Evolutionary conservation across 2,113 vertebrate genomes (phyloP), one percentile per base, ranked within the genome.

Genomic region (Poeciliopsis prolifica): DNA sequence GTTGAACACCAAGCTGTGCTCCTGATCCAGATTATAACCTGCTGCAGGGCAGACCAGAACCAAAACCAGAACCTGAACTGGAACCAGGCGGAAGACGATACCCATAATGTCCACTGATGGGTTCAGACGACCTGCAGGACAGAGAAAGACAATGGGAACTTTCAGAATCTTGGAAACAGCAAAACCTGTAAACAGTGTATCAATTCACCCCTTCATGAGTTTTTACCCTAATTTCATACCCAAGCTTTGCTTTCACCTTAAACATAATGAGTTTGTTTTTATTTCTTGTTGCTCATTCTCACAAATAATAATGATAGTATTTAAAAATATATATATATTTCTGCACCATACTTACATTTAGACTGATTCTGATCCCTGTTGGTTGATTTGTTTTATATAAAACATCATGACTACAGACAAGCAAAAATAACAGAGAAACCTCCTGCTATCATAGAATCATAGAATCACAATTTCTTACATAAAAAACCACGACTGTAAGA

Each of bases 11-110:
- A 97, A 75, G 37, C 94, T 86, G 82, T 93, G 92, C 9, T 93
- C 86, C 3, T 93, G 88, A 92, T 98, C 97, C 87, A 99, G 74
- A 86, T 93, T 98, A 92, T 98, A 99, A 69, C 92, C 82, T 62
- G 63, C 79, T 9, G 81, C 88, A 29, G 54, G 84, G 75, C 12
- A 9, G 22, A 58, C 66, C 64, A 44, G 75, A 24, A 72, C 28
- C 54, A 70, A 71, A 14, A 80, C 54, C 54, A 30, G 71, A 1
- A 77, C 72, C 80, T 51, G 88, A 28, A 87, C 68, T 78, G 66
- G 71, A 54, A 68, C 8, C 13, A 54, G 66, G 65, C 48, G 31
- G 65, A 40, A 79, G 69, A 35, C 2, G 2, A 0, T 28, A 15
- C 42, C 30, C 35, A 65, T 5, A 1, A 54, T 3, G 51, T 72